Percentiles rank a stretch among this genome's conserved stretches.
Conservation (phyloP, 2,888 invertebrate species). For the Lochmaea capreae region DNA sequence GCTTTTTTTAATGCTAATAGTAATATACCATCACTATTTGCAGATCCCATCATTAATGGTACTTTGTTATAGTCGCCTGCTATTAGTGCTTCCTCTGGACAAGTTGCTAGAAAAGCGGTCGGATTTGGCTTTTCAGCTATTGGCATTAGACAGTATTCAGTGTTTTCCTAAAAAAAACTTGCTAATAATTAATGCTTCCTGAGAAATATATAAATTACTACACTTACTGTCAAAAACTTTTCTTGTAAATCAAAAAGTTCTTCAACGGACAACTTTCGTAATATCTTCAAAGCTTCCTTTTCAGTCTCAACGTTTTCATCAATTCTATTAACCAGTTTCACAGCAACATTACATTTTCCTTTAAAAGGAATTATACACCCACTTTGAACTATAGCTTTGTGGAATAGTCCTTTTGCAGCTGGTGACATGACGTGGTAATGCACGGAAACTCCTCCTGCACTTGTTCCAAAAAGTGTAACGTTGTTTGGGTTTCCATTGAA, state of each 20-base stretch:
- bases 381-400: no score
- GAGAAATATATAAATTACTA: no score
- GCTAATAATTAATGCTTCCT: no score
- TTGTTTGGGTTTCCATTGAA: no score
- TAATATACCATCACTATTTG: constrained; percentile 21
- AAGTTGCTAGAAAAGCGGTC: constrained; percentile 17
- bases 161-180: no score
- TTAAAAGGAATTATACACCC: no score
- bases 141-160: background rate
- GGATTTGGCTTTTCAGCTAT: constrained; percentile 28
- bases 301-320: constrained; percentile 16
- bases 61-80: constrained; percentile 54
- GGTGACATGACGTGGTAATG: no score
- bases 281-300: constrained; percentile 31
- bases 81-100: constrained; percentile 1
- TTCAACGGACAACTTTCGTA: constrained; percentile 35
- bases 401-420: no score
- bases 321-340: constrained; percentile 1
- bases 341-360: no score
- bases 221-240: constrained; percentile 13
- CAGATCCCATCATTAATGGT: constrained; percentile 49
- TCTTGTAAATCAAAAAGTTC: constrained; percentile 33
- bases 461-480: no score
- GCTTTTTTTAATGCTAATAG: constrained; percentile 1
- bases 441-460: no score